Conservation (phyloP, 1,140 invertebrate species). For the Leptinotarsa undecemlineata region DNA sequence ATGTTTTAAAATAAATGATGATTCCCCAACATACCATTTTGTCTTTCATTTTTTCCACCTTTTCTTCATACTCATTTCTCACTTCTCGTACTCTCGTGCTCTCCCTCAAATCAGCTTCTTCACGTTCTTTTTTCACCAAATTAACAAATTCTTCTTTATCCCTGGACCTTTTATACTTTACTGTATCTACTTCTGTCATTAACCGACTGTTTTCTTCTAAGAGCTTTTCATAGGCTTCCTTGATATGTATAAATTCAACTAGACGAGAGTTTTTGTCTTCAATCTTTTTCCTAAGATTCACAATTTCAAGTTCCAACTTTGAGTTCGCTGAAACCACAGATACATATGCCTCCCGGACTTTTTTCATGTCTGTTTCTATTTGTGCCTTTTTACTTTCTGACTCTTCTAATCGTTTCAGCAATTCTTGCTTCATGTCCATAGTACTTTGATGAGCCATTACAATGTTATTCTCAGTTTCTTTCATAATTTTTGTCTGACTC, state of each 20-base stretch:
- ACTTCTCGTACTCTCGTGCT: slow-evolving; percentile 56
- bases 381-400: slow-evolving; percentile 23
- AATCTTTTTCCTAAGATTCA: slow-evolving; percentile 43
- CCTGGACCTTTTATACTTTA: slow-evolving; percentile 49
- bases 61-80: slow-evolving; percentile 66
- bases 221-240: slow-evolving; percentile 52
- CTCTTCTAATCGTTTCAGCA: slow-evolving; percentile 34
- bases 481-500: slow-evolving; percentile 39
- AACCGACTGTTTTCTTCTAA: slow-evolving; percentile 52
- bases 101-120: slow-evolving; percentile 36
- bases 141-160: slow-evolving; percentile 50
- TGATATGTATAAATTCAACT: slow-evolving; percentile 35
- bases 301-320: slow-evolving; percentile 47
- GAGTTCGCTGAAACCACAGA: slow-evolving; percentile 46
- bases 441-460: slow-evolving; percentile 37
- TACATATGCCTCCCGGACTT: slow-evolving; percentile 45
- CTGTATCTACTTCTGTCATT: slow-evolving; percentile 48
- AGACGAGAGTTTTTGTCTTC: slow-evolving; percentile 45
- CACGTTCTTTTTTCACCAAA: slow-evolving; percentile 46
- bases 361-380: slow-evolving; percentile 38
- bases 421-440: slow-evolving; percentile 38
- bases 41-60: slow-evolving; percentile 68
- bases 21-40: slow-evolving; percentile 64
- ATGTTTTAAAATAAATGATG: no score
- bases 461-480: slow-evolving; percentile 42